Percentiles rank a stretch among this genome's conserved stretches.
Conservation (phyloP, 1,140 invertebrate species). For the Cotesia glomerata region DNA sequence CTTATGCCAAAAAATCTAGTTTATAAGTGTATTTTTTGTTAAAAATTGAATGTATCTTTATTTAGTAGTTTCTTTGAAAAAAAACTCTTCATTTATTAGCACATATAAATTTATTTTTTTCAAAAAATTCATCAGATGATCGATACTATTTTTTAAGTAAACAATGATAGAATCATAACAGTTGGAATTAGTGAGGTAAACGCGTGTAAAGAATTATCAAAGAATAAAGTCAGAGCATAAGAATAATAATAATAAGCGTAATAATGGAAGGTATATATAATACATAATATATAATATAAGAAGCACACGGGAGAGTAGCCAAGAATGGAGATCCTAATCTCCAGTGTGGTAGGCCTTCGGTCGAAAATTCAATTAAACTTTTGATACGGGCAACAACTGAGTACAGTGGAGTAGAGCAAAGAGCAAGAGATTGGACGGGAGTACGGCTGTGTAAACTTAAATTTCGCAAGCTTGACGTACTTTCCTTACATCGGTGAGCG, state of each 20-base stretch:
- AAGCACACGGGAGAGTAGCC: not conserved
- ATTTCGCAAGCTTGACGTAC: slow-evolving; percentile 61
- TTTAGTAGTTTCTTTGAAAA: no score
- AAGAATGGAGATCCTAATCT: slow-evolving; percentile 59
- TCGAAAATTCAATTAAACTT: slow-evolving; percentile 64
- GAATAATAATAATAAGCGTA: not conserved
- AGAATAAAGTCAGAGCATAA: not conserved
- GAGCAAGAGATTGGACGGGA: no score
- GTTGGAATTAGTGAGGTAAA: no score
- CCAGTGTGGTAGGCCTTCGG: slow-evolving; percentile 40
- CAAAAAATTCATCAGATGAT: no score
- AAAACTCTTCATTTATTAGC: no score
- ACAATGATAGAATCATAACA: no score
- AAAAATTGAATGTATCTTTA: no score
- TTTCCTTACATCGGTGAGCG: slow-evolving; percentile 45
- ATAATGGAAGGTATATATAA: not conserved
- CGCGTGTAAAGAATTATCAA: not conserved
- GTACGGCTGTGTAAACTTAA: slow-evolving; percentile 63
- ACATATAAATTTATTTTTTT: no score
- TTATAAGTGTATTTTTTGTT: no score
- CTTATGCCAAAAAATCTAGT: no score
- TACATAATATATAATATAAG: slow-evolving; percentile 10
- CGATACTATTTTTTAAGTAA: no score
- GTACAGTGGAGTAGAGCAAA: no score
- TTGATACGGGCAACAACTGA: slow-evolving; percentile 56